Percentiles rank a stretch among this genome's conserved stretches.
Evolutionary conservation across 2,113 vertebrate species (phyloP).

Genomic region (Xenus cinereus): DNA sequence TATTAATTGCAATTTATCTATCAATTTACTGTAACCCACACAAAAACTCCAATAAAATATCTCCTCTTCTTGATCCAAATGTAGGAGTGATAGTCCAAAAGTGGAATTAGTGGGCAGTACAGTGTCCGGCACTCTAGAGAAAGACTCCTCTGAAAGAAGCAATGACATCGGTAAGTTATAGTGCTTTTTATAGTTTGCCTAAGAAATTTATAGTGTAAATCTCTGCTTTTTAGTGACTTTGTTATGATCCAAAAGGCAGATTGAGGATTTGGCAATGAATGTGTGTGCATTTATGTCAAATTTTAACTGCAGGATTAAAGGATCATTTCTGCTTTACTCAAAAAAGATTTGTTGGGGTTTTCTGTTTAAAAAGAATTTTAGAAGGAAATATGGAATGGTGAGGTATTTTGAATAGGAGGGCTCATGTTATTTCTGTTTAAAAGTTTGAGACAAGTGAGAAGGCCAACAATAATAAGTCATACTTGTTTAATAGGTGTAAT

Average conservation of each 20-base stretch:
- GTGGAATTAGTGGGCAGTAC: conserved; percentile 83
- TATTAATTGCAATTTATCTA: not conserved
- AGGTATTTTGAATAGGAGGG: not conserved
- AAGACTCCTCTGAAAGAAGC: conserved; percentile 87
- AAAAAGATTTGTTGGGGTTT: not conserved
- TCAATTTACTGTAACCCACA: not conserved
- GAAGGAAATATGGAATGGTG: not conserved
- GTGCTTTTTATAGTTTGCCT: conserved; percentile 22
- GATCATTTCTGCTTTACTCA: not conserved
- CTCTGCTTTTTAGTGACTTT: not conserved
- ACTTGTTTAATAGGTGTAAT: not conserved
- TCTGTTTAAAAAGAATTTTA: not conserved
- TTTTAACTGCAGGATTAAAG: not conserved
- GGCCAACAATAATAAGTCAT: not conserved
- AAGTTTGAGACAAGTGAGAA: not conserved
- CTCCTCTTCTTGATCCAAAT: conserved; percentile 73
- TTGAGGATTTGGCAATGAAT: not conserved
- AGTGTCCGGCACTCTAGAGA: conserved; percentile 79
- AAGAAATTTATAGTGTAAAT: not conserved
- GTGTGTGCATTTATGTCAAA: not conserved
- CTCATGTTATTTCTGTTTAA: not conserved
- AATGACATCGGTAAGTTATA: conserved; percentile 89
- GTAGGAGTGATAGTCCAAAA: conserved; percentile 91
- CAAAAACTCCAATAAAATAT: conserved; percentile 36
- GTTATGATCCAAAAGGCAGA: not conserved